Conservation (phyloP, 30 jellyfish, hydroid and myxozoan species). For the Aurelia coerulea region DNA sequence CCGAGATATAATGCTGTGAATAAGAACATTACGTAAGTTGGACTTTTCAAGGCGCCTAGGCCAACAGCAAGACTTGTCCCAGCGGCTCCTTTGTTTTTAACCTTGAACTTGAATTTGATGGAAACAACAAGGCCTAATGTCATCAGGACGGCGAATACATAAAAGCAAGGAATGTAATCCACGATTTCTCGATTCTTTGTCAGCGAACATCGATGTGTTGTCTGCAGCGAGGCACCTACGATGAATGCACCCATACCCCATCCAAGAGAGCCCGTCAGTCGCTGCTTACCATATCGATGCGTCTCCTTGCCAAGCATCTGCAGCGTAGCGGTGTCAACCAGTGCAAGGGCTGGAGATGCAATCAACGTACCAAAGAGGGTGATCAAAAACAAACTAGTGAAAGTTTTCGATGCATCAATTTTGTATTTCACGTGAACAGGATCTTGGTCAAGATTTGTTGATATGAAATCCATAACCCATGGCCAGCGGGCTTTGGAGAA, state of each 20-base stretch:
- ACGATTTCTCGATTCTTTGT: slow-evolving; percentile 88
- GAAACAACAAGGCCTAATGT: slow-evolving; percentile 91
- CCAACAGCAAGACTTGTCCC: slow-evolving; percentile 89
- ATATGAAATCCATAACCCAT: slow-evolving; percentile 95
- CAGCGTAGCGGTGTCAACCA: slow-evolving; percentile 98
- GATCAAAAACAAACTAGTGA: slow-evolving; percentile 90
- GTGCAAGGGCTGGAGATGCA: slow-evolving; percentile 97
- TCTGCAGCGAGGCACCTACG: slow-evolving; percentile 97
- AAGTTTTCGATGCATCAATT: slow-evolving; percentile 94
- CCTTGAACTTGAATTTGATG: slow-evolving; percentile 73
- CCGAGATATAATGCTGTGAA: slow-evolving; percentile 97
- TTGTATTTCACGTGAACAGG: slow-evolving; percentile 71
- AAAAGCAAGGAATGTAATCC: slow-evolving; percentile 97
- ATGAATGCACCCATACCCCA: slow-evolving; percentile 99
- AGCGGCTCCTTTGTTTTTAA: slow-evolving; percentile 79
- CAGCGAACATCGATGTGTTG: slow-evolving; percentile 97
- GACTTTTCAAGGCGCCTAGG: slow-evolving; percentile 87
- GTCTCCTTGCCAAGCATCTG: slow-evolving; percentile 98
- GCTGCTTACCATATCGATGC: slow-evolving; percentile 97
- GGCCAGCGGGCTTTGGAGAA: slow-evolving; percentile 96
- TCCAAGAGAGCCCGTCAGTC: slow-evolving; percentile 99
- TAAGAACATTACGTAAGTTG: slow-evolving; percentile 92
- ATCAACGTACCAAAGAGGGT: slow-evolving; percentile 95
- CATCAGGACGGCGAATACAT: slow-evolving; percentile 96
- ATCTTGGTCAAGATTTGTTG: slow-evolving; percentile 80